phyloP scores from a whole-genome alignment of 2,797 vertebrate genomes.

The Spinus olivaceus region DNA sequence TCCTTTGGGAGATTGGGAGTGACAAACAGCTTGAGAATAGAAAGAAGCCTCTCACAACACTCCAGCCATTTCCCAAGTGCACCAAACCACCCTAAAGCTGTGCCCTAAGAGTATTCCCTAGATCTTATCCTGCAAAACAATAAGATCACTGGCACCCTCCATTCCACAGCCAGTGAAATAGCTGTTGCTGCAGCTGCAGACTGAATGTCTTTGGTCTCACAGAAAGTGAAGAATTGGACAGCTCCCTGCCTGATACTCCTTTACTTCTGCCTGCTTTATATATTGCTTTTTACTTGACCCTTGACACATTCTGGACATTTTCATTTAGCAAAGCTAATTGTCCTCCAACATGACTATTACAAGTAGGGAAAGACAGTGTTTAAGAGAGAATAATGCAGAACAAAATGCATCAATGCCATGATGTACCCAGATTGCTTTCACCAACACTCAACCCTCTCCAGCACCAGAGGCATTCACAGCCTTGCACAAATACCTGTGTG shows the following conservation, averaged over 20 bases:
- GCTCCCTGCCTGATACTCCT: background rate
- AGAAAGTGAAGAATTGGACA: background rate
- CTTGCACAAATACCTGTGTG: background rate
- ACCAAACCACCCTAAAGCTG: background rate
- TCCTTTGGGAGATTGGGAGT: background rate
- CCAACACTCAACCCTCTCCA: background rate
- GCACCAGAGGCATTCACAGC: background rate
- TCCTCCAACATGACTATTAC: constrained; percentile 4
- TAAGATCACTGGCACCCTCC: background rate
- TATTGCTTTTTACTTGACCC: constrained; percentile 18
- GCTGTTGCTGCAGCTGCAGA: background rate
- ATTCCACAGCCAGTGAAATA: background rate
- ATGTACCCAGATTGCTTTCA: background rate
- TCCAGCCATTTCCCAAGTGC: background rate
- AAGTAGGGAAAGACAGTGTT: background rate
- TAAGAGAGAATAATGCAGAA: background rate
- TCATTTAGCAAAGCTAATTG: constrained; percentile 6
- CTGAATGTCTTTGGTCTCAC: background rate
- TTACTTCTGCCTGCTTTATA: constrained; percentile 22
- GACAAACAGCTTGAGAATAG: background rate
- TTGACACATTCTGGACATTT: background rate
- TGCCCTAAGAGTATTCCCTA: background rate
- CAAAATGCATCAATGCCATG: background rate
- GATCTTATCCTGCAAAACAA: background rate
- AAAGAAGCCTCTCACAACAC: background rate